Percentiles rank a stretch among this genome's conserved stretches.
Conservation (phyloP, 1,140 invertebrate genomes). For the Maconellicoccus hirsutus region DNA sequence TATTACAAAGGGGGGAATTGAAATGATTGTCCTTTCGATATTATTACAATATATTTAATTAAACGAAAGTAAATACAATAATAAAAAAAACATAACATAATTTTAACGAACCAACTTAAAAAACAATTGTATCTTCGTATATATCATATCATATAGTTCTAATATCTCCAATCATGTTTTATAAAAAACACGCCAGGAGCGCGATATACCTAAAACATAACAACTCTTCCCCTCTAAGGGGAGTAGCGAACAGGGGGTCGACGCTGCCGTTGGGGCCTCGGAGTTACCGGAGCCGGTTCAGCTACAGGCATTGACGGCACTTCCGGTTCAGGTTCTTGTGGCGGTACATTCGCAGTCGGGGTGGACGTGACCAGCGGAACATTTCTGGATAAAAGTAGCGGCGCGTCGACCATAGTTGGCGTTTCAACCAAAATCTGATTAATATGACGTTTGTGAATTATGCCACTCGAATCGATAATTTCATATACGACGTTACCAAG, state of each 20-base stretch:
- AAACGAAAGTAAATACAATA: too few species aligned
- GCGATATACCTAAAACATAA: background rate
- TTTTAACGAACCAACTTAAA: too few species aligned
- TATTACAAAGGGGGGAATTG: too few species aligned
- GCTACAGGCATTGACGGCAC: background rate
- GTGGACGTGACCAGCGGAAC: background rate
- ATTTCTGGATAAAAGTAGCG: background rate
- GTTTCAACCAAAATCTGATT: background rate
- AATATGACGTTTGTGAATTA: background rate
- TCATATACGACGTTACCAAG: background rate
- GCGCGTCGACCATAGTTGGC: background rate
- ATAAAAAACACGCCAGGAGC: too few species aligned
- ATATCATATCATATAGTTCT: too few species aligned
- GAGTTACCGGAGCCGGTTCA: background rate
- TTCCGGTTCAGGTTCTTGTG: background rate
- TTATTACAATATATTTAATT: too few species aligned
- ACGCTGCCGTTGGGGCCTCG: background rate
- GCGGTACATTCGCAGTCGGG: background rate
- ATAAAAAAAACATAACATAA: too few species aligned
- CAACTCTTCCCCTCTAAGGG: conserved; percentile 14
- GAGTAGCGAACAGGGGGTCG: background rate
- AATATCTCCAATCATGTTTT: too few species aligned
- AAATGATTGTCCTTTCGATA: too few species aligned
- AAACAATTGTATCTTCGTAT: too few species aligned
- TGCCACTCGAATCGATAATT: background rate